phyloP scores from a whole-genome alignment of 2,797 vertebrate species.

The Hyperoplus immaculatus region DNA sequence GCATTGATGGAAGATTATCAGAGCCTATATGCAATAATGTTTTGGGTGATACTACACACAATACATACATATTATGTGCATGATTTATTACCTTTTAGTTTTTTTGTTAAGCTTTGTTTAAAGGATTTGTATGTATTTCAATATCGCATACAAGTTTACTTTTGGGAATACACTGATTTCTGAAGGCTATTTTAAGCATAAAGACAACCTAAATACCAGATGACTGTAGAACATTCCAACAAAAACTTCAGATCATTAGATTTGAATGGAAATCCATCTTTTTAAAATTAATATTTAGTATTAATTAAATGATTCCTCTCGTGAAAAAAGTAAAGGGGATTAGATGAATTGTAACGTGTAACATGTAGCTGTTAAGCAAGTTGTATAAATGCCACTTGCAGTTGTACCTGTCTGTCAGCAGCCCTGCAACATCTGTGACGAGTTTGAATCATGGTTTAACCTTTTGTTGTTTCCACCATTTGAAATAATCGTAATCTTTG shows the following conservation, averaged over 20 bases:
- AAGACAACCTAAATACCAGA: background rate
- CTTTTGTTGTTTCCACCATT: background rate
- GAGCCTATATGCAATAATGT: constrained; percentile 26
- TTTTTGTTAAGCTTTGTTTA: background rate
- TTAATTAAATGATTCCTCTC: background rate
- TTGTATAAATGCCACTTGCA: background rate
- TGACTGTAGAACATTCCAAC: background rate
- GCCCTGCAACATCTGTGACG: background rate
- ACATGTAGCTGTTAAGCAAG: background rate
- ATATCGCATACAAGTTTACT: background rate
- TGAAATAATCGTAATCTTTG: background rate
- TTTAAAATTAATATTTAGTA: background rate
- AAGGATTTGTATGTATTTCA: background rate
- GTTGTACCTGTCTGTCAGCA: background rate
- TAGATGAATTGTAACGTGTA: background rate
- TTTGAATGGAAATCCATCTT: background rate
- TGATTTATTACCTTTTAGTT: too few species aligned
- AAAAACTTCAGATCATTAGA: background rate
- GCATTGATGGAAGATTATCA: constrained; percentile 3
- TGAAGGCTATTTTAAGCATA: background rate
- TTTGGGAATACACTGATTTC: background rate
- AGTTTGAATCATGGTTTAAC: background rate
- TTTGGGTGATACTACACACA: background rate
- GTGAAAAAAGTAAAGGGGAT: background rate
- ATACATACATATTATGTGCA: too few species aligned